These are phyloP conservation scores for Athalia cordata DNA, from an alignment of 2,888 invertebrate species.

Conservation along the genomic window DNA sequence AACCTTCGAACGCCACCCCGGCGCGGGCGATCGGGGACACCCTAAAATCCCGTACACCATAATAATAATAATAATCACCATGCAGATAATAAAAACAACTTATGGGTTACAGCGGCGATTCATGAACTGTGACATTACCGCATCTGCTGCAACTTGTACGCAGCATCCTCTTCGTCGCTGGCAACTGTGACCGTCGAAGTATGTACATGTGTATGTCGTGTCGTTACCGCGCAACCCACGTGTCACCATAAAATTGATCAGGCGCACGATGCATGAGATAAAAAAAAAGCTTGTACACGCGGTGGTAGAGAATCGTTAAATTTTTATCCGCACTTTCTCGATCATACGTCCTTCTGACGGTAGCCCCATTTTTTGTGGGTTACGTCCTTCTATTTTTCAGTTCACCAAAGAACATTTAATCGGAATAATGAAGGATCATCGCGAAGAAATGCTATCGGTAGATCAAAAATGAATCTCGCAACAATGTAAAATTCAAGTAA, in stretches of 20 bases:
- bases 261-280: too few relatives aligned
- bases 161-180: constrained; percentile 50
- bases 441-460: too few relatives aligned
- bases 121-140: constrained; percentile 65
- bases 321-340: too few relatives aligned
- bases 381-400: too few relatives aligned
- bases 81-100: constrained; percentile 14
- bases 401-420: too few relatives aligned
- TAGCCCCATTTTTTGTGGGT: too few relatives aligned
- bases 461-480: background rate
- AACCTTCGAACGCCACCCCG: too few relatives aligned
- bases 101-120: constrained; percentile 45
- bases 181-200: constrained; percentile 45
- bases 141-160: constrained; percentile 58
- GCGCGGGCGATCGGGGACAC: constrained; percentile 34
- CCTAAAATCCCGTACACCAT: constrained; percentile 20
- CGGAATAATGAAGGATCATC: too few relatives aligned
- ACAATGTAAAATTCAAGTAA: background rate
- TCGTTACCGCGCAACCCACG: constrained; percentile 31
- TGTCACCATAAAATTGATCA: constrained; percentile 54
- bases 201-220: background rate
- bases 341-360: too few relatives aligned
- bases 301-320: too few relatives aligned
- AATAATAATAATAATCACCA: background rate
- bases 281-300: too few relatives aligned